Evolutionary conservation across 2,888 invertebrate species (phyloP).

Genomic region (Phortica okadai): DNA sequence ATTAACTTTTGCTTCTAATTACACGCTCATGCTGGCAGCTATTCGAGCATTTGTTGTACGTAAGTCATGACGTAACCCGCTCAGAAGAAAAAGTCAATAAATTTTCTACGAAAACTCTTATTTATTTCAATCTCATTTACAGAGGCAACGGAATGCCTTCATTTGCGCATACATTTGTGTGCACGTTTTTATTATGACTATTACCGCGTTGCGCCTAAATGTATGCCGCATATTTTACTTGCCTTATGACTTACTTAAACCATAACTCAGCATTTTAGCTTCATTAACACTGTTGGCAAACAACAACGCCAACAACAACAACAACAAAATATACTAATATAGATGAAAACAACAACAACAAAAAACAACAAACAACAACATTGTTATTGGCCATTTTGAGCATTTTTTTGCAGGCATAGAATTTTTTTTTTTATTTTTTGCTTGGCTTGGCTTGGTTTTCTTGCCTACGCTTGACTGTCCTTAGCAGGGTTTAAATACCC

Average conservation of each 20-base stretch:
- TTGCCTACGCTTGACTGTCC: neutral
- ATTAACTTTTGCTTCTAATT: neutral
- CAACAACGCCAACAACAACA: slow-evolving; percentile 10
- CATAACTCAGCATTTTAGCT: slow-evolving; percentile 60
- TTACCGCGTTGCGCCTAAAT: slow-evolving; percentile 47
- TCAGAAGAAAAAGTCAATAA: too few relatives aligned
- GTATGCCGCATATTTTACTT: slow-evolving; percentile 29
- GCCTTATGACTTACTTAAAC: slow-evolving; percentile 41
- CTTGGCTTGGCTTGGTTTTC: slow-evolving; percentile 39
- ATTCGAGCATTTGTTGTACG: neutral
- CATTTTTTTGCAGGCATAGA: slow-evolving; percentile 44
- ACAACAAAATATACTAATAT: neutral
- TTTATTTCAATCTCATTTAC: neutral
- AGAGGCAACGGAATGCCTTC: slow-evolving; percentile 1
- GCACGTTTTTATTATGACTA: slow-evolving; percentile 37
- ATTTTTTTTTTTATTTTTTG: slow-evolving; percentile 30
- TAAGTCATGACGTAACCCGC: neutral
- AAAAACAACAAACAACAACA: neutral
- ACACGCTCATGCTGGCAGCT: neutral
- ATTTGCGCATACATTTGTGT: slow-evolving; percentile 9
- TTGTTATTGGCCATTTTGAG: slow-evolving; percentile 50
- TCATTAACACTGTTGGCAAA: slow-evolving; percentile 36
- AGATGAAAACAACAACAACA: slow-evolving; percentile 44
- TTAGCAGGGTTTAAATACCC: slow-evolving; percentile 2
- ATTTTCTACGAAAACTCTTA: neutral